phyloP scores from a whole-genome alignment of 2,888 invertebrate genomes.

The Mythimna albipuncta region DNA sequence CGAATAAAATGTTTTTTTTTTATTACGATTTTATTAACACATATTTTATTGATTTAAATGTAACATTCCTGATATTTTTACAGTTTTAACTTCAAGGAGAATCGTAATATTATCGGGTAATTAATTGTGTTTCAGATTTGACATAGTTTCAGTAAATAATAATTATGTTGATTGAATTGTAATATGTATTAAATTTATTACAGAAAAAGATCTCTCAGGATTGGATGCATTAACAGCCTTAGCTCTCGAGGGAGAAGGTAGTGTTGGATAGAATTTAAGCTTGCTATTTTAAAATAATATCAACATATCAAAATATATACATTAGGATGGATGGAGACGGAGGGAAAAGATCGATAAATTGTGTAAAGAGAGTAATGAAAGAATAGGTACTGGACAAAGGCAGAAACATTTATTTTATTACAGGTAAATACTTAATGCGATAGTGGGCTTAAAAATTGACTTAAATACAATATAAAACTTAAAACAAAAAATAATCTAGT shows the following conservation, averaged over 20 bases:
- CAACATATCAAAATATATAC: not conserved
- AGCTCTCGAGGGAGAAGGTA: slow-evolving; percentile 78
- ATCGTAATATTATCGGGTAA: slow-evolving; percentile 72
- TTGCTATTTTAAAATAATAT: not conserved
- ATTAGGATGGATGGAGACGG: no score
- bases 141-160: not conserved
- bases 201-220: slow-evolving; percentile 76
- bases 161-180: not conserved
- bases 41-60: not conserved
- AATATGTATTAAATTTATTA: slow-evolving; percentile 46
- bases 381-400: no score
- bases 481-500: no score
- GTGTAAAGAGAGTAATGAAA: no score
- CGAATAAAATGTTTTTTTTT: not conserved
- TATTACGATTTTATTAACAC: not conserved
- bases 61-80: slow-evolving; percentile 29
- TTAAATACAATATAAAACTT: no score
- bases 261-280: not conserved
- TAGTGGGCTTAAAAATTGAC: no score
- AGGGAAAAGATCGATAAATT: no score
- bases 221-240: slow-evolving; percentile 82
- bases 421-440: no score
- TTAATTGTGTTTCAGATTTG: not conserved
- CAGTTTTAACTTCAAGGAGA: slow-evolving; percentile 73
- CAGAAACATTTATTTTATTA: no score